A percentile compares a stretch with the other conserved stretches of the same genome.
phyloP scores from a whole-genome alignment of 2,113 vertebrate genomes.

The Poeciliopsis occidentalis region DNA sequence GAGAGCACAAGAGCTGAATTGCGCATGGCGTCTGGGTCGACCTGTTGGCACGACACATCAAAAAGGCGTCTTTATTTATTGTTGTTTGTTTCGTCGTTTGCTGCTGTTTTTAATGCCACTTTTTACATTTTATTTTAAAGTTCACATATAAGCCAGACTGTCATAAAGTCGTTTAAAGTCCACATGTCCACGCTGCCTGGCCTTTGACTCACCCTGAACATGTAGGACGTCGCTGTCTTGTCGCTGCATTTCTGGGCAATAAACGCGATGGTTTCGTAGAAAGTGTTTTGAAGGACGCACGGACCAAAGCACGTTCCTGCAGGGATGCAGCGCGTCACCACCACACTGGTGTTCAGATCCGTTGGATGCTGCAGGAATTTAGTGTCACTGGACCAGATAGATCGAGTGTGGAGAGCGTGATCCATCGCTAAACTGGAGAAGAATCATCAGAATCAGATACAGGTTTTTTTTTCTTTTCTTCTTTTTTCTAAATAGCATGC shows the following conservation, averaged over 20 bases:
- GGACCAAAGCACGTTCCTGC: slow-evolving; percentile 86
- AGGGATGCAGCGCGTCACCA: slow-evolving; percentile 86
- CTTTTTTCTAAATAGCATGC: not conserved
- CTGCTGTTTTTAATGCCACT: not conserved
- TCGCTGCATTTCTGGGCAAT: slow-evolving; percentile 88
- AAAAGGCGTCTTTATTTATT: no score
- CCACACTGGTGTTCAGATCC: slow-evolving; percentile 84
- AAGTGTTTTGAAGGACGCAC: slow-evolving; percentile 84
- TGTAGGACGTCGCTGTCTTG: slow-evolving; percentile 79
- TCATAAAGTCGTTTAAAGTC: not conserved
- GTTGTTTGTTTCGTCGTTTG: no score
- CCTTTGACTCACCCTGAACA: slow-evolving; percentile 83
- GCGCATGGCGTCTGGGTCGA: slow-evolving; percentile 84
- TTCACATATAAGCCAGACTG: not conserved
- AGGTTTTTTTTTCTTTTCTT: not conserved
- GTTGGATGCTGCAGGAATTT: slow-evolving; percentile 84
- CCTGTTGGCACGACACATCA: slow-evolving; percentile 69
- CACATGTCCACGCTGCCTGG: not conserved
- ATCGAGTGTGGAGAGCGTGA: slow-evolving; percentile 79
- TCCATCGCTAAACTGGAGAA: slow-evolving; percentile 80
- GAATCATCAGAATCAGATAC: slow-evolving; percentile 1
- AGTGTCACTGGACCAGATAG: slow-evolving; percentile 83
- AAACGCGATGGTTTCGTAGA: slow-evolving; percentile 88
- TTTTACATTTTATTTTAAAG: not conserved
- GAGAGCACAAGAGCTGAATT: slow-evolving; percentile 82